A percentile compares a stretch with the other conserved stretches of the same genome.
Conservation (phyloP, 2,888 invertebrate species). For the Lithophane ornitopus region DNA sequence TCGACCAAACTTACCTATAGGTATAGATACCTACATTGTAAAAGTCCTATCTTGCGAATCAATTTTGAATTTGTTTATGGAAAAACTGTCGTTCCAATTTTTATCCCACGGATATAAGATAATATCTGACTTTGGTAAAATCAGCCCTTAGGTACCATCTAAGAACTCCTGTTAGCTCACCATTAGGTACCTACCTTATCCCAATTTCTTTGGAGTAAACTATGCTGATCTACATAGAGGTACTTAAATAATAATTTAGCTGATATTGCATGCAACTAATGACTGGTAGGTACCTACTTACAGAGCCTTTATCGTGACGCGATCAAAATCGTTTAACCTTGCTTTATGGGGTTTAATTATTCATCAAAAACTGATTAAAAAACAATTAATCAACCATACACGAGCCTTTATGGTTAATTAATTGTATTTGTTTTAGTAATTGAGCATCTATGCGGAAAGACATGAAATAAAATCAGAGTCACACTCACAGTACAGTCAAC, state of each 20-base stretch:
- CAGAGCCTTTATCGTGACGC: background rate
- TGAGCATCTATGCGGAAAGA: background rate
- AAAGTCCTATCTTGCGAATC: background rate
- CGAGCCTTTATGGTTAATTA: background rate
- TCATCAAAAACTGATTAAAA: slow-evolving; percentile 23
- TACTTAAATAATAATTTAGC: slow-evolving; percentile 2
- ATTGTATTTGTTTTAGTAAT: background rate
- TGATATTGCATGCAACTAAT: slow-evolving; percentile 18
- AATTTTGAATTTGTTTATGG: background rate
- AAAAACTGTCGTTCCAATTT: background rate
- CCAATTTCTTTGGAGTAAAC: background rate
- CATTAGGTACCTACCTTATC: background rate
- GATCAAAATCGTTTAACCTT: slow-evolving; percentile 40
- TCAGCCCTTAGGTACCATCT: background rate
- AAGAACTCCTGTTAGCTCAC: background rate
- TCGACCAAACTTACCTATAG: too few species aligned
- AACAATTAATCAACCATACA: slow-evolving; percentile 13
- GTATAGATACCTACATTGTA: too few species aligned
- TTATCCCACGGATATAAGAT: background rate
- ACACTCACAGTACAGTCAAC: background rate
- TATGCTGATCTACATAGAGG: background rate
- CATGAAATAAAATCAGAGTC: background rate
- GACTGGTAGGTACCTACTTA: slow-evolving; percentile 7
- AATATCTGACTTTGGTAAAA: background rate
- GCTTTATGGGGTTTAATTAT: slow-evolving; percentile 28